Evolutionary conservation across 2,113 vertebrate genomes (phyloP), one percentile per base, ranked within the genome.

Genomic region (Lycocorax pyrrhopterus): DNA sequence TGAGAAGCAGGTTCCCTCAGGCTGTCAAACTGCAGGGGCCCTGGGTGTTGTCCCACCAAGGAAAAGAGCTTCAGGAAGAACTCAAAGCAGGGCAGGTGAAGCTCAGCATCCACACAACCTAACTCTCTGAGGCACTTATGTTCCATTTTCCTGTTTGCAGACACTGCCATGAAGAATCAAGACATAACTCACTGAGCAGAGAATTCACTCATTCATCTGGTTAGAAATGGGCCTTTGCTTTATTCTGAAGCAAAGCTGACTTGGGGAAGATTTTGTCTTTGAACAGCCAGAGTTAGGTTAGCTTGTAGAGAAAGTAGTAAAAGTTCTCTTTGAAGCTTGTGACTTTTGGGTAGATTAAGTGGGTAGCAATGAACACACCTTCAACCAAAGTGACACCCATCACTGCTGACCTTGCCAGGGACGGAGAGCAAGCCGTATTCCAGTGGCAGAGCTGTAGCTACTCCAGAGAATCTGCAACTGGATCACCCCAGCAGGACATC

Each of bases 321-420:
- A 51, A 72, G 59, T 35, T 68, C 43, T 66, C 37, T 56, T 6
- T 37, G 37, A 53, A 55, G 39, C 35, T 15, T 68, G 29, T 13
- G 41, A 46, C 2, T 47, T 88, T 37, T n/a, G n/a, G 8, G 52
- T 14, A 44, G 69, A 33, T 0, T 0, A 16, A 25, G 10, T 1
- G 4, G 13, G 37, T 7, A 32, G 60, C 60, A 49, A 13, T 2
- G 16, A 71, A 30, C 33, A 59, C 1, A 8, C 47, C 29, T 25
- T 15, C 14, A 59, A 15, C 41, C 15, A 23, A 43, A 69, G 43
- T 11, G 12, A 43, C 4, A 27, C 8, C 17, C 51, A 35, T 2
- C 37, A 22, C 7, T 21, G 41, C 27, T 55, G 21, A 69, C 22
- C 18, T 2, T 5, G 39, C 27, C n/a, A 2, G 12, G 47, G 41